Percentiles rank a stretch among this genome's conserved stretches.
Conservation (phyloP, 2,888 invertebrate species). For the Mythimna lalbum region DNA sequence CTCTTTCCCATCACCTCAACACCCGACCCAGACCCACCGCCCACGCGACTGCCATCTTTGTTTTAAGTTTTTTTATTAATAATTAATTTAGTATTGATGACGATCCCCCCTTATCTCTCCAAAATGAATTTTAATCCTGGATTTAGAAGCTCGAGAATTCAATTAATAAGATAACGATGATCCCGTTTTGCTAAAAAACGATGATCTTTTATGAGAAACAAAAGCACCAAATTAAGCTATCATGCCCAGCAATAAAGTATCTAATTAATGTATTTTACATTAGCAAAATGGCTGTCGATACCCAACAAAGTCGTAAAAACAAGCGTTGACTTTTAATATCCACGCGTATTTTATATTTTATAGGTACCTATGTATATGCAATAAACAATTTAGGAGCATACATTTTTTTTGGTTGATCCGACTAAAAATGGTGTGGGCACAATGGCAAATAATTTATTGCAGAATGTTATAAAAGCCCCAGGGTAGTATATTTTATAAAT, state of each 20-base stretch:
- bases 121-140: constrained; percentile 76
- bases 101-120: constrained; percentile 72
- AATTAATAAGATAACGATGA: constrained; percentile 74
- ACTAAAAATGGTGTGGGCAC: constrained; percentile 76
- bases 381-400: constrained; percentile 75
- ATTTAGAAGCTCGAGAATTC: constrained; percentile 76
- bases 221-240: constrained; percentile 84
- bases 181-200: constrained; percentile 75
- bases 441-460: constrained; percentile 78
- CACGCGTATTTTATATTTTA: constrained; percentile 74
- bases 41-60: constrained; percentile 74
- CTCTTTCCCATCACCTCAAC: constrained; percentile 31
- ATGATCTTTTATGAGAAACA: constrained; percentile 70
- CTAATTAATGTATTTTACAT: constrained; percentile 85
- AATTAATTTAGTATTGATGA: constrained; percentile 79
- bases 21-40: constrained; percentile 67
- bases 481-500: constrained; percentile 84
- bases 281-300: constrained; percentile 84
- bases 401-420: constrained; percentile 69
- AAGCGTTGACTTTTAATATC: constrained; percentile 83
- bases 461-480: constrained; percentile 75
- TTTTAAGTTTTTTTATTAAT: constrained; percentile 75
- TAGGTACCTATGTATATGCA: constrained; percentile 68
- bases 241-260: constrained; percentile 82
- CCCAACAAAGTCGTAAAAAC: constrained; percentile 80